Percentiles rank a stretch among this genome's conserved stretches.
Conservation (phyloP, 2,888 invertebrate genomes). For the Phyllotreta striolata region DNA sequence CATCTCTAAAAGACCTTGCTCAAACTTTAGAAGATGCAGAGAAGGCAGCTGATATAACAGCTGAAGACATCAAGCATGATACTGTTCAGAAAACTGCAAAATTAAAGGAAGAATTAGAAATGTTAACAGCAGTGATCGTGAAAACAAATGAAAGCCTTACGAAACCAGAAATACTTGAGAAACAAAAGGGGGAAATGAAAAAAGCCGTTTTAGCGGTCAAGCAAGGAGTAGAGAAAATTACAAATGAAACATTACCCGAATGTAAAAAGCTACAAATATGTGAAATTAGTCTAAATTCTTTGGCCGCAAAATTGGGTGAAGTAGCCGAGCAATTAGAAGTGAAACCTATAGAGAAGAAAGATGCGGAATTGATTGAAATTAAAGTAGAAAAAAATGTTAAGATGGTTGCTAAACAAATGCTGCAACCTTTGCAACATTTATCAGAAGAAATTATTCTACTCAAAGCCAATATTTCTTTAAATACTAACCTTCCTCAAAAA, state of each 20-base stretch:
- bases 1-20: too few relatives aligned
- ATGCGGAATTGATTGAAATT: too few relatives aligned
- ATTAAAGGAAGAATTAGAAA: conserved; percentile 34
- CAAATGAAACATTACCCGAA: background rate
- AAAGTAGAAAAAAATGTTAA: too few relatives aligned
- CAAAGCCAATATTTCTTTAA: conserved; percentile 33
- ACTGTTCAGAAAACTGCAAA: background rate
- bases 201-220: conserved; percentile 29
- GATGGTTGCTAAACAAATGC: background rate
- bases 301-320: background rate
- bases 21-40: conserved; percentile 7
- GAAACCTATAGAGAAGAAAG: background rate
- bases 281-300: background rate
- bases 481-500: conserved; percentile 26
- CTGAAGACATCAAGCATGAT: too few relatives aligned
- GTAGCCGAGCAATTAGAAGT: background rate
- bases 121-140: conserved; percentile 33
- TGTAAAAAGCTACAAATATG: background rate
- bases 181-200: conserved; percentile 33
- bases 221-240: conserved; percentile 27
- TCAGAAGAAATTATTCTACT: background rate
- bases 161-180: conserved; percentile 24
- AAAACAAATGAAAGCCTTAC: conserved; percentile 26
- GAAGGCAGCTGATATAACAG: background rate
- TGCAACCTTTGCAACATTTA: conserved; percentile 33